Base-by-base conservation (phyloP, 2,888 invertebrate genomes). In the Perithous albicinctus region DNA sequence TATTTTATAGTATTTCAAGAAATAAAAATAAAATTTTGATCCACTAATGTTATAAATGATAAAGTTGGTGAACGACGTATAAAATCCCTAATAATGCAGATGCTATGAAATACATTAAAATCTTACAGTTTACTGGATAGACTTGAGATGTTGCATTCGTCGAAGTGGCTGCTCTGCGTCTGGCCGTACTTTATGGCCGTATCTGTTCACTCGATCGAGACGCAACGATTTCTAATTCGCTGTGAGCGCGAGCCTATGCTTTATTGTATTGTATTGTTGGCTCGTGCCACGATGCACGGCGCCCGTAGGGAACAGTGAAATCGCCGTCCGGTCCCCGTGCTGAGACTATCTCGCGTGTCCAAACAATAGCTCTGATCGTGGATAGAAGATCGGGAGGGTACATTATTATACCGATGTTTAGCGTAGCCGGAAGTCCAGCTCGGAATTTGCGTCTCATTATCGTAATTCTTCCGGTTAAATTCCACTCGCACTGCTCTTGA, bases 121-220 rank as follows among this genome's bases (percentile, higher is more conserved):
- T 56, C 20, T 38, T 12, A 29, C 20, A 35, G 70, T 66, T 38
- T 48, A 2, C 73, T 59, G 64, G 48, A 74, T 41, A 78, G 43
- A 72, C 12, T 6, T 7, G 32, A 51, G 23, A 12, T 46, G 35
- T 23, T 26, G 23, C 29, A 51, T 32, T 18, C 61, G 48, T 66
- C 51, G 23, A 73, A 54, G 64, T 67, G 77, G 76, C 80, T 51
- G 38, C 66, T 64, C n/a, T 56, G 75, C n/a, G 29, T 56, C 64
- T 59, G 72, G n/a, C 38, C 18, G 38, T 26, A 29, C 32, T 35
- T n/a, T 35, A 29, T 26, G 43, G 26, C 54, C 61, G 74, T 80
- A 84, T 85, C 85, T 83, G 69, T 69, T 84, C 85, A 85, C 85
- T 84, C 85, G 84, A 85, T 84, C 85, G 82, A 79, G 38, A 84